These are phyloP conservation scores for Sphenopsis melanotis DNA, from an alignment of 2,797 vertebrate species.

Conservation along the genomic window DNA sequence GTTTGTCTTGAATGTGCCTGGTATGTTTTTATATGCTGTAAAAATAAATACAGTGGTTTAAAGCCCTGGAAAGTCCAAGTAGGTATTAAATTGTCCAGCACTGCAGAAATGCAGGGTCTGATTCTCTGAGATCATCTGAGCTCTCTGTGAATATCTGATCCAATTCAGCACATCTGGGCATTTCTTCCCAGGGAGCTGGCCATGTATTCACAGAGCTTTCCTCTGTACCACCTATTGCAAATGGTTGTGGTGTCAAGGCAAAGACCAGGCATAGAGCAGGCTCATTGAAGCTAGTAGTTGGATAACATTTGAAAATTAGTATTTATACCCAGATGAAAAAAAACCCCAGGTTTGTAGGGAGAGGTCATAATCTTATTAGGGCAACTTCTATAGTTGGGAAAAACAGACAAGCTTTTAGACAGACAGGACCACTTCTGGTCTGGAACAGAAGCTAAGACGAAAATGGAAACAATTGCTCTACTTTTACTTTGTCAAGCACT, in stretches of 20 bases:
- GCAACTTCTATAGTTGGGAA: not conserved
- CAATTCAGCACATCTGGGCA: not conserved
- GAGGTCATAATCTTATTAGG: not conserved
- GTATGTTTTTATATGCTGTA: not conserved
- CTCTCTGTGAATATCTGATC: not conserved
- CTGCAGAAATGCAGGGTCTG: not conserved
- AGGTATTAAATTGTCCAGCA: not conserved
- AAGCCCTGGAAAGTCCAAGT: not conserved
- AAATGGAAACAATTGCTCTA: not conserved
- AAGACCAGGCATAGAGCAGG: not conserved
- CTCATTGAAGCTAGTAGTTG: not conserved
- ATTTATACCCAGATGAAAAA: not conserved
- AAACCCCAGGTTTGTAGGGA: not conserved
- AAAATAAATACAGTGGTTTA: constrained; percentile 33
- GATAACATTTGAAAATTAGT: not conserved
- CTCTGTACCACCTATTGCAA: not conserved
- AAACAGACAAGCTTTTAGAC: not conserved
- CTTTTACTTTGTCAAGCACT: not conserved
- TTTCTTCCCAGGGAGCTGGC: not conserved
- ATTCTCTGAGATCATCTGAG: not conserved
- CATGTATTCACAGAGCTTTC: not conserved
- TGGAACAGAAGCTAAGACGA: not conserved
- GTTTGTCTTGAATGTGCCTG: not conserved
- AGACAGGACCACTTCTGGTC: not conserved
- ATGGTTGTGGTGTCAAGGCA: not conserved